These are phyloP conservation scores for Propsilocerus akamusi DNA, from an alignment of 1,140 invertebrate species.

Conservation along the genomic window DNA sequence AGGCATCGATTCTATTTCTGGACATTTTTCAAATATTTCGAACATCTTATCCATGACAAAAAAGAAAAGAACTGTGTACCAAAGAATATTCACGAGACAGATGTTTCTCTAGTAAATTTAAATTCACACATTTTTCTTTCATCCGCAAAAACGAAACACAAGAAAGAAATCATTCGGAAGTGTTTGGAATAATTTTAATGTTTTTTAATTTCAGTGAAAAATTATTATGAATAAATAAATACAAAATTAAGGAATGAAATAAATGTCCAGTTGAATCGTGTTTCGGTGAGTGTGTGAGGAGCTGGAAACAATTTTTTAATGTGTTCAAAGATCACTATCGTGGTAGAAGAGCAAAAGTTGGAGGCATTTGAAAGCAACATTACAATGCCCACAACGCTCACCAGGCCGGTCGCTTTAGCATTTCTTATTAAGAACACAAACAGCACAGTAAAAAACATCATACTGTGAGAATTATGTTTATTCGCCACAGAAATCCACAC, in stretches of 20 bases:
- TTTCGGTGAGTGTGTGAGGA: no score
- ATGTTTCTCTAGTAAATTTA: neutral
- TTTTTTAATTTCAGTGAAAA: neutral
- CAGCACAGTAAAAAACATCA: neutral
- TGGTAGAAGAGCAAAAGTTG: neutral
- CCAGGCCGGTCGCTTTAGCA: no score
- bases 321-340: conserved; percentile 1
- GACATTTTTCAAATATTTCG: no score
- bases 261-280: conserved; percentile 1
- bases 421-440: no score
- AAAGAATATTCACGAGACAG: neutral
- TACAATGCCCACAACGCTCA: no score
- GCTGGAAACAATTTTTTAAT: no score
- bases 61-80: no score
- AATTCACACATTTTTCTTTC: neutral
- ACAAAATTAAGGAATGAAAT: neutral
- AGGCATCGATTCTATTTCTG: no score
- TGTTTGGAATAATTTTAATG: neutral
- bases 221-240: conserved; percentile 1
- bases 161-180: conserved; percentile 1
- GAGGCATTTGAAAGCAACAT: no score
- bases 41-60: no score
- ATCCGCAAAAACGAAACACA: neutral
- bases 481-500: neutral
- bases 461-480: conserved; percentile 1